phyloP scores from a whole-genome alignment of 2,888 invertebrate genomes.

The Acanthosepion pharaonis region DNA sequence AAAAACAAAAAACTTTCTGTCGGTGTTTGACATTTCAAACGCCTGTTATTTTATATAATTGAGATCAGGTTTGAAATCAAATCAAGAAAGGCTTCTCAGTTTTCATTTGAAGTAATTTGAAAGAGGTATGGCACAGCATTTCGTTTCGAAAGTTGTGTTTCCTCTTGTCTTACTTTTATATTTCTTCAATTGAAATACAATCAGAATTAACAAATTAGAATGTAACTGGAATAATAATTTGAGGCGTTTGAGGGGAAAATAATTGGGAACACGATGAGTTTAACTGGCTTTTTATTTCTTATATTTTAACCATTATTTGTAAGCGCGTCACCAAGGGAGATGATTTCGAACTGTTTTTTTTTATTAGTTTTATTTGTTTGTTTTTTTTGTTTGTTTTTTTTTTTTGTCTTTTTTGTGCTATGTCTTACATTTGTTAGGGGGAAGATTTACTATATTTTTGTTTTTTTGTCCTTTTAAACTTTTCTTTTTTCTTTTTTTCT shows the following conservation, averaged over 20 bases:
- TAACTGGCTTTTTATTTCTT: background rate
- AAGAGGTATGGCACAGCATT: background rate
- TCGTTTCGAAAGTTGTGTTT: background rate
- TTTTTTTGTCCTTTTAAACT: too few relatives aligned
- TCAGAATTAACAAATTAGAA: slow-evolving; percentile 1
- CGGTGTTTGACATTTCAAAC: background rate
- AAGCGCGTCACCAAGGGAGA: too few relatives aligned
- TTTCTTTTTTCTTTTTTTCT: too few relatives aligned
- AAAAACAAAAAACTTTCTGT: background rate
- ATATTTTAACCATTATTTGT: background rate
- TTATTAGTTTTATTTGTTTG: background rate
- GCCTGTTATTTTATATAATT: background rate
- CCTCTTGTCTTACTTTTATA: background rate
- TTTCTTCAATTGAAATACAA: background rate
- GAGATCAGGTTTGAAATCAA: background rate
- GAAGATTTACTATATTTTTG: background rate
- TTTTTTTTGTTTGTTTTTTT: too few relatives aligned
- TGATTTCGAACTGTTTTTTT: background rate
- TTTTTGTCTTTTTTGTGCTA: background rate
- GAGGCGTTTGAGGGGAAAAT: background rate
- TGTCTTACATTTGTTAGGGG: background rate
- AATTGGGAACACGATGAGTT: background rate
- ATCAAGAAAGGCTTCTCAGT: background rate
- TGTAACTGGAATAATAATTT: background rate
- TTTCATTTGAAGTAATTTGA: background rate